phyloP scores from a whole-genome alignment of 2,797 vertebrate genomes.

The Sparidentex hasta region DNA sequence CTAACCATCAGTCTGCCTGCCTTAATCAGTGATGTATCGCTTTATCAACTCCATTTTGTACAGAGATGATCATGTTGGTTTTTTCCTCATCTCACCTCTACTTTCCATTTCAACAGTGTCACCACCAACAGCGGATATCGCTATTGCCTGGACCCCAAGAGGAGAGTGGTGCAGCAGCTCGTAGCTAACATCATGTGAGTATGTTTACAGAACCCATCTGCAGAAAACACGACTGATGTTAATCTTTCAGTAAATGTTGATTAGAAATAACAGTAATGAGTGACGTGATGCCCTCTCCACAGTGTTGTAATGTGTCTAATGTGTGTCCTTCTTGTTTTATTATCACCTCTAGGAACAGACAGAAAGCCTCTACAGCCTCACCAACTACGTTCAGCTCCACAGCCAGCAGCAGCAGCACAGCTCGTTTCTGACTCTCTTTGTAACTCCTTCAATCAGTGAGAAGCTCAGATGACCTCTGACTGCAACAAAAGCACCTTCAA shows the following conservation, averaged over 20 bases:
- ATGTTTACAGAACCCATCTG: not conserved
- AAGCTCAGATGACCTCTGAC: constrained; percentile 19
- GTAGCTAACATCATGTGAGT: constrained; percentile 69
- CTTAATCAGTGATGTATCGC: too few species aligned
- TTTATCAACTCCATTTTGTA: too few species aligned
- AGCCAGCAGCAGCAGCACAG: not conserved
- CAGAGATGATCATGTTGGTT: too few species aligned
- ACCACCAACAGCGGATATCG: constrained; percentile 26
- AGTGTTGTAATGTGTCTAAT: constrained; percentile 20
- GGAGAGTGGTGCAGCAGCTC: not conserved
- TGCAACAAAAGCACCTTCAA: constrained; percentile 14
- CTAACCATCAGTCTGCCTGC: too few species aligned
- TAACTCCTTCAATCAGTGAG: not conserved
- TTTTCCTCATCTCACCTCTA: not conserved
- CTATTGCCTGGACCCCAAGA: constrained; percentile 70
- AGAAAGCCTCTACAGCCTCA: not conserved
- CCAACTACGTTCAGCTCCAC: not conserved
- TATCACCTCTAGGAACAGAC: constrained; percentile 10
- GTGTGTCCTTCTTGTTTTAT: constrained; percentile 1
- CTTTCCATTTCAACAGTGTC: constrained; percentile 66
- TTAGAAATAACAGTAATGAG: not conserved
- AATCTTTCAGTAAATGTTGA: not conserved
- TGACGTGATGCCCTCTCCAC: not conserved
- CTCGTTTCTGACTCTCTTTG: constrained; percentile 11
- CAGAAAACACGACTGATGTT: not conserved